Conservation (phyloP, 2,797 vertebrate genomes). For the Acanthis flammea region DNA sequence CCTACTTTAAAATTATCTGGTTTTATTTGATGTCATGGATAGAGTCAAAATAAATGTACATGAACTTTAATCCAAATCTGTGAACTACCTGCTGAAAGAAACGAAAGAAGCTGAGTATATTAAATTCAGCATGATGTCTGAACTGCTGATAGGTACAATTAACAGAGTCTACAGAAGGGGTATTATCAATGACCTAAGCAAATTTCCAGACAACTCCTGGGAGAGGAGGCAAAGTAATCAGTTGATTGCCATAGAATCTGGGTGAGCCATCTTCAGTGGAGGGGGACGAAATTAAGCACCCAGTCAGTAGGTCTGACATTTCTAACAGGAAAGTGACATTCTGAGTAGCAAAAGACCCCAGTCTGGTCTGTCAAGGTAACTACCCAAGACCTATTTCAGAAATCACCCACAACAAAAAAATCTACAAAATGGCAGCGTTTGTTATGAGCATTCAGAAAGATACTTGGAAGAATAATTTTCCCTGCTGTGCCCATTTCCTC, state of each 20-base stretch:
- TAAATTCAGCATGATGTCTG: not conserved
- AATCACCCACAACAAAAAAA: not conserved
- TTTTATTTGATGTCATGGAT: not conserved
- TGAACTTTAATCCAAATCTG: not conserved
- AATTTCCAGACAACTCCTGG: not conserved
- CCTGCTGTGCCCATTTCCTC: not conserved
- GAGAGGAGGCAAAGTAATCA: not conserved
- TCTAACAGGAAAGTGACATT: not conserved
- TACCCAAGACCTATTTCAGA: not conserved
- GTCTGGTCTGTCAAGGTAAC: not conserved
- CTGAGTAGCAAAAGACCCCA: not conserved
- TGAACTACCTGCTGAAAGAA: not conserved
- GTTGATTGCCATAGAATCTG: not conserved
- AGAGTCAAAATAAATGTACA: not conserved
- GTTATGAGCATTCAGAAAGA: not conserved
- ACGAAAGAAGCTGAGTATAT: not conserved
- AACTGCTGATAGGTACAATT: not conserved
- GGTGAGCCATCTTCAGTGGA: not conserved
- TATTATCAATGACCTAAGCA: not conserved
- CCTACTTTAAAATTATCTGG: not conserved
- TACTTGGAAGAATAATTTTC: not conserved
- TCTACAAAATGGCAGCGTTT: slow-evolving; percentile 2
- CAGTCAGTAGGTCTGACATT: not conserved
- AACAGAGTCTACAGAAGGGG: not conserved
- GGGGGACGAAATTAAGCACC: not conserved